Evolutionary conservation across 2,888 invertebrate species (phyloP).

Genomic region (Clostera curtula): DNA sequence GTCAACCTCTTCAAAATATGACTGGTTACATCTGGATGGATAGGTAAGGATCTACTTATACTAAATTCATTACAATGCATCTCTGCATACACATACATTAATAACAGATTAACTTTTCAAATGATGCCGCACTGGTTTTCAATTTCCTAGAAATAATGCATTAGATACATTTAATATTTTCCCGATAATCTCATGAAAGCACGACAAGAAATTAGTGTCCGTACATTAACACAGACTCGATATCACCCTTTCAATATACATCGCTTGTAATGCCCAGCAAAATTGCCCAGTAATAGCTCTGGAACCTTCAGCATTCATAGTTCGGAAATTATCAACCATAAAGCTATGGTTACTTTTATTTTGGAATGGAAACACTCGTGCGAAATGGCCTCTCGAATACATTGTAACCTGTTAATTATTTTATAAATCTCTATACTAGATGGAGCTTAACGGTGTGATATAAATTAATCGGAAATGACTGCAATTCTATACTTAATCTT

Average conservation of each 20-base stretch:
- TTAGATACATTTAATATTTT: constrained; percentile 26
- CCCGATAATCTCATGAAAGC: constrained; percentile 41
- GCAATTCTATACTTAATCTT: constrained; percentile 13
- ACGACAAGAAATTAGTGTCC: constrained; percentile 60
- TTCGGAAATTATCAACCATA: constrained; percentile 71
- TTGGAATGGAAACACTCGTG: constrained; percentile 49
- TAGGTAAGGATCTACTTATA: too few species aligned
- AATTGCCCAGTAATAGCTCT: constrained; percentile 67
- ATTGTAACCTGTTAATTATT: constrained; percentile 41
- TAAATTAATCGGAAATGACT: constrained; percentile 16
- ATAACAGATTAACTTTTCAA: too few species aligned
- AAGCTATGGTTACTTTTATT: constrained; percentile 60
- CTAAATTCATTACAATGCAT: too few species aligned
- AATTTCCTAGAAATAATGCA: constrained; percentile 18
- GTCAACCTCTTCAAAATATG: too few species aligned
- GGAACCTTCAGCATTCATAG: constrained; percentile 64
- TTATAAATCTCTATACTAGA: constrained; percentile 21
- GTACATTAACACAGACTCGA: constrained; percentile 51
- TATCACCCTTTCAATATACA: constrained; percentile 53
- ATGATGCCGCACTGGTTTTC: too few species aligned
- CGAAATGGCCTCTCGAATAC: constrained; percentile 40
- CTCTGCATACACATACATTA: too few species aligned
- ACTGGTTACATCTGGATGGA: too few species aligned
- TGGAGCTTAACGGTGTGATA: constrained; percentile 12
- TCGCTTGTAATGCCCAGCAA: constrained; percentile 53